phyloP scores from a whole-genome alignment of 1,140 invertebrate species.

The Dreissena polymorpha region DNA sequence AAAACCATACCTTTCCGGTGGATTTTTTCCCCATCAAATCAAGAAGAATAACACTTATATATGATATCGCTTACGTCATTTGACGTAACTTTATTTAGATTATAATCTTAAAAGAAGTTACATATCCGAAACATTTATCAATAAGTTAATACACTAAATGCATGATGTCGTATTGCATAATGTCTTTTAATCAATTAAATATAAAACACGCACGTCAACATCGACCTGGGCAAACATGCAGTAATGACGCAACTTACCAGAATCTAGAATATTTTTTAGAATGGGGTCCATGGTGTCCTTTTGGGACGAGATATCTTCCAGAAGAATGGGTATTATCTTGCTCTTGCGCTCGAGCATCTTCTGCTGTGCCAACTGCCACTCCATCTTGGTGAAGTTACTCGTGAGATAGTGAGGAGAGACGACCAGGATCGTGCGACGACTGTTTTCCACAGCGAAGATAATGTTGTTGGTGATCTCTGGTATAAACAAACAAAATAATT shows the following conservation, averaged over 20 bases:
- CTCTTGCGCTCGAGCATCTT: constrained; percentile 68
- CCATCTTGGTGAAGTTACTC: constrained; percentile 71
- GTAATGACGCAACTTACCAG: constrained; percentile 21
- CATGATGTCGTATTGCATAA: too few relatives aligned
- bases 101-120: too few relatives aligned
- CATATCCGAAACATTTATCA: too few relatives aligned
- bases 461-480: constrained; percentile 70
- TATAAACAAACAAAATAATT: too few relatives aligned
- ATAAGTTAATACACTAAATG: too few relatives aligned
- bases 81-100: too few relatives aligned
- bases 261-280: constrained; percentile 64
- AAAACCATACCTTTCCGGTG: too few relatives aligned
- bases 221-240: too few relatives aligned
- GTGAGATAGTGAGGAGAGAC: constrained; percentile 64
- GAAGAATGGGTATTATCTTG: constrained; percentile 71
- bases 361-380: constrained; percentile 71
- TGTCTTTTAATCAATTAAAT: too few relatives aligned
- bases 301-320: constrained; percentile 62
- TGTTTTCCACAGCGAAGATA: constrained; percentile 65
- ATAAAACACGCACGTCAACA: neutral
- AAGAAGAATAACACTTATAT: too few relatives aligned
- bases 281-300: constrained; percentile 61
- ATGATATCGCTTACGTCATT: too few relatives aligned
- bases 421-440: constrained; percentile 68
- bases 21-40: too few relatives aligned